Evolutionary conservation across 2,113 vertebrate species (phyloP), one percentile per base, ranked within the genome.

Genomic region (Protobothrops mucrosquamatus): DNA sequence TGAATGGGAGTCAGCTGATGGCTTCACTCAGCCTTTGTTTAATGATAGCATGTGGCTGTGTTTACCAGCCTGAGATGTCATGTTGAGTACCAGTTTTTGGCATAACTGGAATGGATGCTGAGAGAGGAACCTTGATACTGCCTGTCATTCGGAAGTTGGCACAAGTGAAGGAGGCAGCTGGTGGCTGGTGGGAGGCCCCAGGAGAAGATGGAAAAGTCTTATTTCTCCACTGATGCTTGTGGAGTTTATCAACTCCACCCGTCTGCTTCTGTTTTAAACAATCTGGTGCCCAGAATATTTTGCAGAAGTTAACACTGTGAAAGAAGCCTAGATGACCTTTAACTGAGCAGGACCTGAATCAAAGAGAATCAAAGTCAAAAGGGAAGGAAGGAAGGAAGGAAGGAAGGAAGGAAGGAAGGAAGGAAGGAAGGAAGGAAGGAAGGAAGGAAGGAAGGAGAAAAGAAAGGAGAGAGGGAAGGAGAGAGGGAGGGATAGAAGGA

Each of bases 1-100:
- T 18, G 15, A 20, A 15, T 34, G 69, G 56, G 86, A 94, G 95
- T 93, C 95, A 93, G 90, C 91, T 0, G 2, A 95, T 95, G 95
- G 94, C 96, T 96, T 96, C 96, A 95, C 95, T 96, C 95, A 96
- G 56, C 34, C 0, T 96, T 96, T 94, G 39, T 96, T 96, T 96
- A 96, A 95, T 56, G 18, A 89, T 88, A 94, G 94, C 92, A 95
- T 95, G 91, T 87, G 95, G 96, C 93, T 54, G 93, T 95, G 95
- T 95, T 96, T 94, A 94, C 96, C 94, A 96, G 95, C 88, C 92
- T 88, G 93, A n/a, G 26, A 94, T 88, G 88, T 94, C 94, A 92
- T 94, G 92, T 96, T 96, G 95, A 95, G 92, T 94, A 86, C 93
- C 87, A 94, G 94, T 92, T 93, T 94, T 96, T 95, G 94, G 93